Evolutionary conservation across 1,140 invertebrate genomes (phyloP).

Genomic region (Hermetia illucens): DNA sequence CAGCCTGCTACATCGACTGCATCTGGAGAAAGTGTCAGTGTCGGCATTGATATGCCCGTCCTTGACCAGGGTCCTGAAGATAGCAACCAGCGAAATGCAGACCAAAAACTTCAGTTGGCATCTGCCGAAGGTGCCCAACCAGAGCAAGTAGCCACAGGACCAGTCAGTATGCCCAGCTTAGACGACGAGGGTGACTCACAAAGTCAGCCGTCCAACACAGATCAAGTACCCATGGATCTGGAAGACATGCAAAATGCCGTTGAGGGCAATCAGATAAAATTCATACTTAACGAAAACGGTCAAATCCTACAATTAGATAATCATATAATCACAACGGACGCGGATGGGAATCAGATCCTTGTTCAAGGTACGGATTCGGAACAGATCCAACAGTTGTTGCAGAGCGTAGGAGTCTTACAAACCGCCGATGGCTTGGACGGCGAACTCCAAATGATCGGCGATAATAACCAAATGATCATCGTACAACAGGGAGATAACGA

Average conservation of each 20-base stretch:
- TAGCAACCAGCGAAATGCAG: neutral
- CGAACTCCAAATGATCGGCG: conserved; percentile 30
- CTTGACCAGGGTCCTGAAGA: conserved; percentile 24
- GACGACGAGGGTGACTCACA: conserved; percentile 22
- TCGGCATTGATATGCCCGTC: conserved; percentile 28
- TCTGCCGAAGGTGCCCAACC: neutral
- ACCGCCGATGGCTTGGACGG: conserved; percentile 27
- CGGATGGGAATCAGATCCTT: conserved; percentile 30
- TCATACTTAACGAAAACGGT: conserved; percentile 29
- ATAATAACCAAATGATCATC: conserved; percentile 30
- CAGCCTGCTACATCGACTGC: conserved; percentile 20
- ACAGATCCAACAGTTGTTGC: conserved; percentile 28
- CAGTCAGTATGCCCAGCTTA: conserved; percentile 29
- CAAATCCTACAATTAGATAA: conserved; percentile 28
- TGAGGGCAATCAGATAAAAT: conserved; percentile 29
- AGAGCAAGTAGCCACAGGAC: conserved; percentile 8
- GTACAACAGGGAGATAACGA: conserved; percentile 29
- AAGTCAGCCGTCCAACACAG: conserved; percentile 11
- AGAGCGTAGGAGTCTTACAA: conserved; percentile 28
- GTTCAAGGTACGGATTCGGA: conserved; percentile 24
- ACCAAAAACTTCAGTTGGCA: conserved; percentile 1
- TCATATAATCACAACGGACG: conserved; percentile 26
- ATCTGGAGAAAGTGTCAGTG: conserved; percentile 10
- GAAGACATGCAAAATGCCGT: conserved; percentile 30
- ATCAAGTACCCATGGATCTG: conserved; percentile 28